A percentile compares a stretch with the other conserved stretches of the same genome.
Conservation (phyloP, 2,113 vertebrate species). For the Merops nubicus region DNA sequence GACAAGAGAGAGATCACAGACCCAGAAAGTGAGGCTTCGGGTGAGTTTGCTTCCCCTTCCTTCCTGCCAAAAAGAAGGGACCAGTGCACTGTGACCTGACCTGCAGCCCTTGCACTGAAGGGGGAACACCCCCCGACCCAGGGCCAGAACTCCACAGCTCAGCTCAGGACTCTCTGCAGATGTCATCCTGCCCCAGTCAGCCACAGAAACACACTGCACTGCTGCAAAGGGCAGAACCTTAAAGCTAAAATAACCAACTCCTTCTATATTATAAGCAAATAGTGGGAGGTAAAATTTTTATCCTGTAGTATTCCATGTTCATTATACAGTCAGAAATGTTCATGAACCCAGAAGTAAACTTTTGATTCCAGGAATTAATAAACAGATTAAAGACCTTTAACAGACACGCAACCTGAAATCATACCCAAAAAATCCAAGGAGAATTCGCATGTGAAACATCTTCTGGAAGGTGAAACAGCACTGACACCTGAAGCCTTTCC, state of each 20-base stretch:
- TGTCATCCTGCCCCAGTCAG: background rate
- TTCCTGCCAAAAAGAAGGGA: background rate
- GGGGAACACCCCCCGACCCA: background rate
- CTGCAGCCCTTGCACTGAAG: background rate
- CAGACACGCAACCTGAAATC: accelerated
- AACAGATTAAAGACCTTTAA: background rate
- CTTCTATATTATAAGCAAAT: background rate
- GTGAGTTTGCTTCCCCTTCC: background rate
- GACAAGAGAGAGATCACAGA: background rate
- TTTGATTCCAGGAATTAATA: background rate
- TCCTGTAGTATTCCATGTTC: background rate
- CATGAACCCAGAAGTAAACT: background rate
- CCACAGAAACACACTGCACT: background rate
- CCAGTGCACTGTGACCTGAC: background rate
- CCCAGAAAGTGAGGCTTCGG: background rate
- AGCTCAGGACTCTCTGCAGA: background rate
- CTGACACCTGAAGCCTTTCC: background rate
- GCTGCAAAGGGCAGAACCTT: background rate
- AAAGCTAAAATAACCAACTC: background rate
- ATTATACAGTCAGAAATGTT: background rate
- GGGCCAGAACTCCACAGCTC: background rate
- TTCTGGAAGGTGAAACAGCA: background rate
- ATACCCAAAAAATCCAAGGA: background rate
- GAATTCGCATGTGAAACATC: background rate
- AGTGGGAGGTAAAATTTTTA: background rate